Conservation (phyloP, 2,113 vertebrate species). For the Colius striatus region DNA sequence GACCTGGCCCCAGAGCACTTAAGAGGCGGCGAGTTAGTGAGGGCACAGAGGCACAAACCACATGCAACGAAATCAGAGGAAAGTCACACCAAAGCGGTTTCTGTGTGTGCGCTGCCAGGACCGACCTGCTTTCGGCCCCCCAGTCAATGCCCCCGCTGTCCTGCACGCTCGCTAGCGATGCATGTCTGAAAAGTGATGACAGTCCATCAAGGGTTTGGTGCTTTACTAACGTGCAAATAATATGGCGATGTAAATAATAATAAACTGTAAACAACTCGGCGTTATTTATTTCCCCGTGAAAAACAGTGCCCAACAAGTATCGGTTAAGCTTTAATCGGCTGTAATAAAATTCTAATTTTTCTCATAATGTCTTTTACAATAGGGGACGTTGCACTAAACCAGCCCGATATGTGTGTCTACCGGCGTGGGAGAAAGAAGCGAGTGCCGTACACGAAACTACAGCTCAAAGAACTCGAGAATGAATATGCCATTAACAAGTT, state of each 20-base stretch:
- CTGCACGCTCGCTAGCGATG: constrained; percentile 48
- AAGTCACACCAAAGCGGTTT: neutral
- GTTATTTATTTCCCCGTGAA: constrained; percentile 56
- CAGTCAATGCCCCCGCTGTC: constrained; percentile 1
- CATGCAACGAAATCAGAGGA: constrained; percentile 33
- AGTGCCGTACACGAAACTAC: constrained; percentile 96
- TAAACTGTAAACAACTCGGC: constrained; percentile 61
- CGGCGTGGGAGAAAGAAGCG: constrained; percentile 96
- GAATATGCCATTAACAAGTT: constrained; percentile 94
- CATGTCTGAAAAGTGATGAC: constrained; percentile 62
- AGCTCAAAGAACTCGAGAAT: constrained; percentile 86
- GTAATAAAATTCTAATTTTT: constrained; percentile 73
- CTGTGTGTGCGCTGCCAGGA: neutral
- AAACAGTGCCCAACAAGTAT: neutral
- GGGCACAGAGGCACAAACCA: constrained; percentile 40
- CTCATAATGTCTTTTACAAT: constrained; percentile 67
- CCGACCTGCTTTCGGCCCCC: neutral
- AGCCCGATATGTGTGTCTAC: constrained; percentile 95
- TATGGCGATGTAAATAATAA: constrained; percentile 68
- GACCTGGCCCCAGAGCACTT: neutral
- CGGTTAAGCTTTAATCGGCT: constrained; percentile 21
- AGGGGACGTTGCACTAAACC: constrained; percentile 94
- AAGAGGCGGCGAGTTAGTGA: neutral
- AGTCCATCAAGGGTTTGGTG: constrained; percentile 66
- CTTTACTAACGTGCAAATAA: constrained; percentile 65